Evolutionary conservation across 1,140 invertebrate genomes (phyloP).

Genomic region (Solenopsis fugax): DNA sequence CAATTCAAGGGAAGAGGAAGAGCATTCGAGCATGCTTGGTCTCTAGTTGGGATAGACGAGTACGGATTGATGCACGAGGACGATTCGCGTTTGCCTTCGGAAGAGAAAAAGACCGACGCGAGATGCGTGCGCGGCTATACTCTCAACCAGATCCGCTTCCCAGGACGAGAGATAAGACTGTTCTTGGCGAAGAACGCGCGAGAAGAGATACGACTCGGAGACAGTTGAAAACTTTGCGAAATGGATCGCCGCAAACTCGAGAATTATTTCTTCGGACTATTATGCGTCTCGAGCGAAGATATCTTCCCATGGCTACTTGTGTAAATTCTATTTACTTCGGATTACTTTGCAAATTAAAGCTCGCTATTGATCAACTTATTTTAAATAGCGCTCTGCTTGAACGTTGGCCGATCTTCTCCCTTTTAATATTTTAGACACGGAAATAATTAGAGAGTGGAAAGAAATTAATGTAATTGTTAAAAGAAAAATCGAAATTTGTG

Average conservation of each 20-base stretch:
- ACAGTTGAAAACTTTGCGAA: constrained; percentile 22
- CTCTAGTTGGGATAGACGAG: constrained; percentile 60
- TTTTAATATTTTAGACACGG: neutral
- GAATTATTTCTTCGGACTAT: constrained; percentile 61
- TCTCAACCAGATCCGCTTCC: constrained; percentile 36
- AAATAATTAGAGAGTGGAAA: neutral
- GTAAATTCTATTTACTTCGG: neutral
- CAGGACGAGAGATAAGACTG: constrained; percentile 18
- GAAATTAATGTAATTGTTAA: no score
- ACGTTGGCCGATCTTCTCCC: neutral
- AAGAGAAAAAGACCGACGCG: constrained; percentile 6
- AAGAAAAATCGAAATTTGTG: no score
- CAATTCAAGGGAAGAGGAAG: constrained; percentile 57
- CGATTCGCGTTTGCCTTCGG: constrained; percentile 42
- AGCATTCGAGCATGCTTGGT: constrained; percentile 30
- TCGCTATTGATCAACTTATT: neutral
- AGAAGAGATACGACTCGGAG: constrained; percentile 40
- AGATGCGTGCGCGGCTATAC: constrained; percentile 18
- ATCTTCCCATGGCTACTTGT: neutral
- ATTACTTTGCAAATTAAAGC: neutral
- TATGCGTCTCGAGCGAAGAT: neutral
- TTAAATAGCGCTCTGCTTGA: neutral
- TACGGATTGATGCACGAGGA: constrained; percentile 72
- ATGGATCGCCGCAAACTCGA: constrained; percentile 41
- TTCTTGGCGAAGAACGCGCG: constrained; percentile 34